Base-by-base conservation (phyloP, 2,888 invertebrate genomes). In the Cataglyphis livida region DNA sequence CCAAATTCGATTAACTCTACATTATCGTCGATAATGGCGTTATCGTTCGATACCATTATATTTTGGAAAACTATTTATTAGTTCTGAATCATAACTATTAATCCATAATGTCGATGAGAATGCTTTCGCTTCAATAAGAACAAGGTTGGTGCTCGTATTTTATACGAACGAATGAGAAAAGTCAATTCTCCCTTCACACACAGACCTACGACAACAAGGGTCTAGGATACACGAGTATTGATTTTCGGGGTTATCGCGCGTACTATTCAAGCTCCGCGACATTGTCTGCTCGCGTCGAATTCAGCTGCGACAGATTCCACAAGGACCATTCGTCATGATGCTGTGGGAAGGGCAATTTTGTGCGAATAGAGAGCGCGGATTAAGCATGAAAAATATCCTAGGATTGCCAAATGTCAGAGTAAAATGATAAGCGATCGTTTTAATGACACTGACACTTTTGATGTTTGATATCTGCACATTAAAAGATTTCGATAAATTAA, bases 171-270 rank as follows among this genome's bases (percentile, higher is more conserved):
- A 6, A 48, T 35, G 10, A 21, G 10, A 21, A 48, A 61, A 25
- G 32, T 35, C 25, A 35, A 64, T 74, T 51, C 12, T 38, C 78
- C 54, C 64, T 87, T 88, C 84, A 85, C 51, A n/a, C n/a, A 51
- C 51, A 87, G 84, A 90, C 84, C 90, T 90, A 88, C 84, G 85
- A 89, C 87, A 89, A 89, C 81, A 76, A 64, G 82, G 82, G 83
- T 66, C 74, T 66, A 25, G 81, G 73, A 79, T 81, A 65, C 57
- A 61, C 35, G 12, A 74, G 84, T 89, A 89, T 89, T 89, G 89
- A 89, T 89, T 89, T 90, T 87, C 73, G 54, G 68, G 75, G 71
- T 64, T 81, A 64, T 28, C 71, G 41, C 78, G 35, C 71, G 66
- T 71, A 65, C 81, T 65, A n/a, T 57, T 62, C 73, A 32, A 78